Conservation (phyloP, 2,888 invertebrate species). For the Meta bourneti region DNA sequence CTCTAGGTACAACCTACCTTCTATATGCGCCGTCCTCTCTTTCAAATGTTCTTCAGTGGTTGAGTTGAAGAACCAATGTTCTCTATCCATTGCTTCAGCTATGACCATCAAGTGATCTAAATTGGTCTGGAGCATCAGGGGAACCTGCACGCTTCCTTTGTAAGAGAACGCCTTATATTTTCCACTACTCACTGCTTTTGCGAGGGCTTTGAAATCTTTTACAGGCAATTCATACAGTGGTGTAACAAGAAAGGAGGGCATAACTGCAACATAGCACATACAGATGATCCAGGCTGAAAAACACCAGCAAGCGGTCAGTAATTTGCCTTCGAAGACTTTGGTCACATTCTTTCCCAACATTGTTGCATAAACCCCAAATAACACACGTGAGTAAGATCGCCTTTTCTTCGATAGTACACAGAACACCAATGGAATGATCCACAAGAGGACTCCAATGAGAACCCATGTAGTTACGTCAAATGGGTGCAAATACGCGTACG, state of each 20-base stretch:
- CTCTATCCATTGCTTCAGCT: neutral
- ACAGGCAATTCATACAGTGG: conserved; percentile 9
- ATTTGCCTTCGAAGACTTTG: neutral
- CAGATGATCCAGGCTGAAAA: conserved; percentile 16
- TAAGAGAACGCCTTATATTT: conserved; percentile 1
- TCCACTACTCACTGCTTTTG: conserved; percentile 1
- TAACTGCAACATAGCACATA: conserved; percentile 12
- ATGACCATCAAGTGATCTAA: neutral
- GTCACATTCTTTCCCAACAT: neutral
- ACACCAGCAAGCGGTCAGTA: conserved; percentile 13
- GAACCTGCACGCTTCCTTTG: conserved; percentile 1
- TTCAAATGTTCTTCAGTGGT: neutral
- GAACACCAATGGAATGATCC: neutral
- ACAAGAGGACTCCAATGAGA: neutral
- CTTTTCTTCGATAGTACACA: neutral
- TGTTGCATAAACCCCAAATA: neutral
- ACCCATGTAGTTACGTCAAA: conserved; percentile 24
- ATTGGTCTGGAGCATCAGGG: neutral
- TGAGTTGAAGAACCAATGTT: conserved; percentile 14
- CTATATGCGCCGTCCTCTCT: neutral
- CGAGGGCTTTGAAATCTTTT: neutral
- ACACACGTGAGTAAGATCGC: neutral
- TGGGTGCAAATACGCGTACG: conserved; percentile 5
- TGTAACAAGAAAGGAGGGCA: conserved; percentile 40
- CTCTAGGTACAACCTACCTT: conserved; percentile 1